phyloP scores from a whole-genome alignment of 2,113 vertebrate genomes.

The Xiphophorus hellerii region DNA sequence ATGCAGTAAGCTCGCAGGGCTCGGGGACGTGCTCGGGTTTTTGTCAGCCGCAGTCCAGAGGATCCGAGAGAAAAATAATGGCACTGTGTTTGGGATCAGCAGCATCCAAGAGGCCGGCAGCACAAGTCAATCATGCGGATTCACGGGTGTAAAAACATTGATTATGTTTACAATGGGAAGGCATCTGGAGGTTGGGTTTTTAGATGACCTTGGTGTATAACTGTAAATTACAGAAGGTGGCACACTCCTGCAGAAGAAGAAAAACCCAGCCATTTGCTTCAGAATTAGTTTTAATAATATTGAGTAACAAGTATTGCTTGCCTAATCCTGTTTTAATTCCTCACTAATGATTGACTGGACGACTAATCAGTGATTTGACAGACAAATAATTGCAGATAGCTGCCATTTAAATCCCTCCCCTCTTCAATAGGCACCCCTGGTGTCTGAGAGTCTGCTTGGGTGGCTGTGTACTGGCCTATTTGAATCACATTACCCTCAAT shows the following conservation, averaged over 20 bases:
- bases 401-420: constrained; percentile 15
- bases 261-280: not conserved
- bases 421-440: constrained; percentile 18
- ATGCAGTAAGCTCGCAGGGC: constrained; percentile 36
- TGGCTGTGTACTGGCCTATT: constrained; percentile 29
- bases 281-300: not conserved
- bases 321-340: not conserved
- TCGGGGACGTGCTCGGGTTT: constrained; percentile 13
- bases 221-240: constrained; percentile 60
- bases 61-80: constrained; percentile 44
- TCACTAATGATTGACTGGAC: constrained; percentile 10
- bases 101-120: constrained; percentile 49
- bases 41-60: constrained; percentile 46
- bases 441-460: constrained; percentile 31
- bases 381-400: constrained; percentile 32
- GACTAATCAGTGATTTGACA: constrained; percentile 18
- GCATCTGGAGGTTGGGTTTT: constrained; percentile 5
- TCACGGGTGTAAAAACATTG: constrained; percentile 44
- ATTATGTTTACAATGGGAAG: constrained; percentile 52
- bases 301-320: not conserved
- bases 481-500: constrained; percentile 32
- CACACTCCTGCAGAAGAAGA: constrained; percentile 11
- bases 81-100: constrained; percentile 29
- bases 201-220: constrained; percentile 71
- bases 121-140: constrained; percentile 69